Evolutionary conservation across 2,113 vertebrate species (phyloP).

Genomic region (Pimephales promelas): DNA sequence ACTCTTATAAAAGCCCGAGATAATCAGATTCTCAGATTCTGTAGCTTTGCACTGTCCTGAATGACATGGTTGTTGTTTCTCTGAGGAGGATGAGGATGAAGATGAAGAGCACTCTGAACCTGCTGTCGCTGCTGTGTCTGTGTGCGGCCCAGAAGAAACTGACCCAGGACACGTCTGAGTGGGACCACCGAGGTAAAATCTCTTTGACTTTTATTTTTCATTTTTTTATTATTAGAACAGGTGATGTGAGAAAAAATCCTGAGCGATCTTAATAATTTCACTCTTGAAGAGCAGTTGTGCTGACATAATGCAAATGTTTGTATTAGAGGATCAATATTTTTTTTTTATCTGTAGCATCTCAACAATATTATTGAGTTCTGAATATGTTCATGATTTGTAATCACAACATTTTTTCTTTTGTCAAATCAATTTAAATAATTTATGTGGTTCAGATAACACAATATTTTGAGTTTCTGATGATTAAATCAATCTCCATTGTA

Average conservation of each 20-base stretch:
- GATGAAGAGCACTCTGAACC: slow-evolving; percentile 57
- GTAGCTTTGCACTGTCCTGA: slow-evolving; percentile 27
- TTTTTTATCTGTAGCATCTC: too few species aligned
- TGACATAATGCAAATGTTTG: background rate
- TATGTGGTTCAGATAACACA: too few species aligned
- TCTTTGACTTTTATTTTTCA: background rate
- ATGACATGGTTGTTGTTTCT: slow-evolving; percentile 42
- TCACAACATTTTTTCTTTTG: too few species aligned
- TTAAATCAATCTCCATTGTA: too few species aligned
- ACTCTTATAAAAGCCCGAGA: background rate
- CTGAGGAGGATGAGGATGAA: slow-evolving; percentile 56
- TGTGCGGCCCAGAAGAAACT: slow-evolving; percentile 65
- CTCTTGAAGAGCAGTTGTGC: background rate
- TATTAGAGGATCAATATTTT: background rate
- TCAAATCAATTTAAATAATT: too few species aligned
- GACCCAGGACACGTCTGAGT: slow-evolving; percentile 61
- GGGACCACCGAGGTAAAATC: slow-evolving; percentile 54
- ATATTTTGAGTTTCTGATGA: too few species aligned
- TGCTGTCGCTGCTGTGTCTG: slow-evolving; percentile 67
- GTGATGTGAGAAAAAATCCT: background rate
- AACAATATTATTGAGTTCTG: too few species aligned
- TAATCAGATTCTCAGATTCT: background rate
- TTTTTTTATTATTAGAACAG: background rate
- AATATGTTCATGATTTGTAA: too few species aligned
- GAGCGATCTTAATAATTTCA: too few species aligned